Percentiles rank a stretch among this genome's conserved stretches.
phyloP scores from a whole-genome alignment of 2,113 vertebrate species.

The Notarius lentiginosus region DNA sequence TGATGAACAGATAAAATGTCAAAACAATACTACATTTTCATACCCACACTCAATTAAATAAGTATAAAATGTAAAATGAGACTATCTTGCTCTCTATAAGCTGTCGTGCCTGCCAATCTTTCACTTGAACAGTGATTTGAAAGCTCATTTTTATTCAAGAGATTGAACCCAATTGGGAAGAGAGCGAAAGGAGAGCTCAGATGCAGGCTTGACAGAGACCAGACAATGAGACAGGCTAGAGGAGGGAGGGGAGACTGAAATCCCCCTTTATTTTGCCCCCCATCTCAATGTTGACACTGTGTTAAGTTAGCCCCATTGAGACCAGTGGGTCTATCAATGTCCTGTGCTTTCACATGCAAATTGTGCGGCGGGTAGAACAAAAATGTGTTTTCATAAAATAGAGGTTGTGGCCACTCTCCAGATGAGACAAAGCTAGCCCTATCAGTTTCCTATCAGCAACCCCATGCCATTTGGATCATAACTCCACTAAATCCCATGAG shows the following conservation, averaged over 20 bases:
- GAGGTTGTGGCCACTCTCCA: constrained; percentile 73
- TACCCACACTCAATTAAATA: constrained; percentile 37
- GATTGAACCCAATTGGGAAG: constrained; percentile 19
- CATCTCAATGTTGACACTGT: constrained; percentile 56
- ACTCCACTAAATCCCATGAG: constrained; percentile 35
- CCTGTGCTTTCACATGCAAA: constrained; percentile 83
- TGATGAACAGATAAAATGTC: constrained; percentile 38
- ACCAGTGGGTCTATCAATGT: constrained; percentile 70
- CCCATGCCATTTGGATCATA: constrained; percentile 38
- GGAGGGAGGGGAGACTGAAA: constrained; percentile 45
- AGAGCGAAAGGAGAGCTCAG: constrained; percentile 38
- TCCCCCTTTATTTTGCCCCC: constrained; percentile 64
- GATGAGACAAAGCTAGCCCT: constrained; percentile 51
- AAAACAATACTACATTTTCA: constrained; percentile 16
- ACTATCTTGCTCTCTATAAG: not conserved
- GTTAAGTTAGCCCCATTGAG: constrained; percentile 65
- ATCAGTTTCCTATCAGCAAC: constrained; percentile 39
- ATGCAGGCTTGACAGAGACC: constrained; percentile 43
- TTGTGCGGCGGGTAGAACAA: constrained; percentile 42
- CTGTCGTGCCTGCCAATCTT: constrained; percentile 42
- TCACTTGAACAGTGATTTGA: constrained; percentile 17
- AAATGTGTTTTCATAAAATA: constrained; percentile 74
- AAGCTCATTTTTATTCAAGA: constrained; percentile 38
- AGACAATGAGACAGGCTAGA: constrained; percentile 46
- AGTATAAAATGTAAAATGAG: constrained; percentile 9